These are phyloP conservation scores for Montipora sp. DNA, from an alignment of 64 coral and sea anemone genomes.

Conservation along the genomic window DNA sequence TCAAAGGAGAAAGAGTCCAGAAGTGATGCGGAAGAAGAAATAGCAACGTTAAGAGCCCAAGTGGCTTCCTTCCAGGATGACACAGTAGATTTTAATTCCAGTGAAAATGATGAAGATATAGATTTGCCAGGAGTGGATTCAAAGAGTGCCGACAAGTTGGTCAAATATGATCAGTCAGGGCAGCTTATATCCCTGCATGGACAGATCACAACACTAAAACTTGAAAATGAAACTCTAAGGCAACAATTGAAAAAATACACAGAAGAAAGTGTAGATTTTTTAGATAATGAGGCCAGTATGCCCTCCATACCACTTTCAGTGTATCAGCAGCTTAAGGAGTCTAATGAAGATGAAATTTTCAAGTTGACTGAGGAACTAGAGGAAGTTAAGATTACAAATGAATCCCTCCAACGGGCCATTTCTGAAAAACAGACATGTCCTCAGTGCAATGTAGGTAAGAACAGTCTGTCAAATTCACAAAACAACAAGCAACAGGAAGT, in stretches of 20 bases:
- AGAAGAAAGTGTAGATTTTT: constrained; percentile 16
- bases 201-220: constrained; percentile 75
- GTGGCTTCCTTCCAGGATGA: constrained; percentile 73
- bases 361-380: constrained; percentile 77
- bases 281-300: constrained; percentile 29
- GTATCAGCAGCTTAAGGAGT: constrained; percentile 86
- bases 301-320: constrained; percentile 76
- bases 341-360: constrained; percentile 89
- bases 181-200: constrained; percentile 72
- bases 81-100: constrained; percentile 50
- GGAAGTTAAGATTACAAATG: constrained; percentile 80
- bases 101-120: constrained; percentile 73
- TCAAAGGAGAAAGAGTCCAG: constrained; percentile 24
- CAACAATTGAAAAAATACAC: constrained; percentile 49
- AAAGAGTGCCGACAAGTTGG: constrained; percentile 7
- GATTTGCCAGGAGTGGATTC: constrained; percentile 55
- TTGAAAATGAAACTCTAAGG: constrained; percentile 76
- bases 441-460: background rate
- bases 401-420: constrained; percentile 69
- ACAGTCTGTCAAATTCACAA: background rate
- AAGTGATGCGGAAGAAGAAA: constrained; percentile 75
- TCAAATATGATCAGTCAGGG: background rate
- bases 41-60: constrained; percentile 72
- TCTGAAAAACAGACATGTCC: background rate
- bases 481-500: background rate